These are phyloP conservation scores for Zapus hudsonius DNA, from an alignment of 2,113 vertebrate species.

Conservation along the genomic window DNA sequence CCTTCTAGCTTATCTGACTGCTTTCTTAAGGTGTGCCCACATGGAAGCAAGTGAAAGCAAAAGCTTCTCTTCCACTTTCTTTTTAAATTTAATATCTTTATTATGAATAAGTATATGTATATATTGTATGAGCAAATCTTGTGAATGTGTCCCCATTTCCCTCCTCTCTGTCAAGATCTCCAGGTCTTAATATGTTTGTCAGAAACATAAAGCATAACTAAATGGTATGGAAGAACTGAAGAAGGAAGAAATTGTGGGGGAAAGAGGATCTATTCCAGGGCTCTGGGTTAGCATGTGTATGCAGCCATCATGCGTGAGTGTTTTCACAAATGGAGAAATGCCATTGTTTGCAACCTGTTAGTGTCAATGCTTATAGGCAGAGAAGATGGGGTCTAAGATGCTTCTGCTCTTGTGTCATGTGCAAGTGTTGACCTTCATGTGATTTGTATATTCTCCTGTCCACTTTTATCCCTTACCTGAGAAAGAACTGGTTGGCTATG, in stretches of 20 bases:
- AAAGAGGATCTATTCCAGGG: background rate
- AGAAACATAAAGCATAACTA: background rate
- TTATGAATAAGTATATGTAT: no score
- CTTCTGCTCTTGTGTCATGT: fast-evolving
- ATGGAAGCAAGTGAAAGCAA: background rate
- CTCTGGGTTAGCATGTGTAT: background rate
- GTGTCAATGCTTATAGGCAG: background rate
- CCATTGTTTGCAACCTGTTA: fast-evolving
- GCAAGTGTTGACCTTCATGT: background rate
- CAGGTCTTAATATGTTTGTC: background rate
- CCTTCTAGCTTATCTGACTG: background rate
- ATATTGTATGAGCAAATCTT: no score
- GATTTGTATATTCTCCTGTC: background rate
- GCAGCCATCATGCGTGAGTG: background rate
- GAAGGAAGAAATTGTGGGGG: background rate
- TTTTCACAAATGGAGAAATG: background rate
- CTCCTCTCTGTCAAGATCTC: background rate
- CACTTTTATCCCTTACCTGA: background rate
- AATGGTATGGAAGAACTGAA: background rate
- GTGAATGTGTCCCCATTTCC: no score
- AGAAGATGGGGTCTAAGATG: background rate
- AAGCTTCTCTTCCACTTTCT: background rate
- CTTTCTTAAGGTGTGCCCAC: background rate
- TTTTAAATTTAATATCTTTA: background rate
- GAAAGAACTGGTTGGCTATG: background rate